phyloP scores from a whole-genome alignment of 2,113 vertebrate species.

The Misgurnus mizolepis region DNA sequence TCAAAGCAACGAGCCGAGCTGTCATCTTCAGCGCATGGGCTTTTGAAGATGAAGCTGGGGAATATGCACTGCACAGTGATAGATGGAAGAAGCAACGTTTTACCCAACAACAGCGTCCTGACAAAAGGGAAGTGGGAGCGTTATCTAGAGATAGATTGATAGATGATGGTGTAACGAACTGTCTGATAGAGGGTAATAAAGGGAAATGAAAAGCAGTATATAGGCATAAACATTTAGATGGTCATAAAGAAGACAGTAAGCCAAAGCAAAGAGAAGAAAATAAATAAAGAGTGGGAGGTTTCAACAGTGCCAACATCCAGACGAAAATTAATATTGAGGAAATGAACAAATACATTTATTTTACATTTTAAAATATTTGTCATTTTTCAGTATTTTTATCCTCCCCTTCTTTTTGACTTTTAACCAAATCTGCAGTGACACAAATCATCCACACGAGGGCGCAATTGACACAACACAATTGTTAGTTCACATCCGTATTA shows the following conservation, averaged over 20 bases:
- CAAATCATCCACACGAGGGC: background rate
- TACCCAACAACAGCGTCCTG: background rate
- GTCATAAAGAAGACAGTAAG: constrained; percentile 2
- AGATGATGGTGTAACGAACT: background rate
- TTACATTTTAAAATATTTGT: background rate
- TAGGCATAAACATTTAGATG: background rate
- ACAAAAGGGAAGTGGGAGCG: constrained; percentile 1
- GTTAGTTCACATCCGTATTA: background rate
- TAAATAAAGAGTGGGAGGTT: constrained; percentile 26
- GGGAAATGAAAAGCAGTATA: background rate
- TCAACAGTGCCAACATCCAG: constrained; percentile 21
- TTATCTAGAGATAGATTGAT: background rate
- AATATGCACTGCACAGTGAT: constrained; percentile 7
- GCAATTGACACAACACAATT: background rate
- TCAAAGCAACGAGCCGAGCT: constrained; percentile 11
- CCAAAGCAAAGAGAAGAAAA: constrained; percentile 7
- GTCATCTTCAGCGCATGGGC: constrained; percentile 22
- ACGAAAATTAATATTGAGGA: background rate
- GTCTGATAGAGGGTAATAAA: constrained; percentile 5
- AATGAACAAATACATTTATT: background rate
- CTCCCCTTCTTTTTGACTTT: background rate
- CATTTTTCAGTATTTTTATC: background rate
- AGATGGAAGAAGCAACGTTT: background rate
- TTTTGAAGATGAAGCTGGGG: constrained; percentile 29
- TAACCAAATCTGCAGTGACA: background rate